A percentile compares a stretch with the other conserved stretches of the same genome.
Conservation (phyloP, 2,888 invertebrate genomes). For the Acrobasis suavella region DNA sequence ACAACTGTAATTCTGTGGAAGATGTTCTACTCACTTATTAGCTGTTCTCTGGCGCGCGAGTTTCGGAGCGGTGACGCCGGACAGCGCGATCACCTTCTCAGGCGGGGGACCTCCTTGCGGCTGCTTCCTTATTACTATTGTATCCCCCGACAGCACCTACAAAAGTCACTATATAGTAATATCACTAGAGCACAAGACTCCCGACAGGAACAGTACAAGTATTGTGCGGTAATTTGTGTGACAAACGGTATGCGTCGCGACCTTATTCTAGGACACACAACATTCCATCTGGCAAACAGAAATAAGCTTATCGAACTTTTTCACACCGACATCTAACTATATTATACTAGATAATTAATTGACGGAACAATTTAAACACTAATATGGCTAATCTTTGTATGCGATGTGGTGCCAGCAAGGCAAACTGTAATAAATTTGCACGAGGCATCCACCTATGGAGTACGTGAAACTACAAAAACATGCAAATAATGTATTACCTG, state of each 20-base stretch:
- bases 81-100: constrained; percentile 95
- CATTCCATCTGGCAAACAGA: constrained; percentile 30
- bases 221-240: constrained; percentile 13
- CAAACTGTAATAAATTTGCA: constrained; percentile 60
- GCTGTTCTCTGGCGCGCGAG: constrained; percentile 79
- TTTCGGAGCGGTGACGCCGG: constrained; percentile 96
- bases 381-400: constrained; percentile 26
- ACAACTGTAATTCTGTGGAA: neutral
- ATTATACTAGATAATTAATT: neutral
- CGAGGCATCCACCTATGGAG: constrained; percentile 56
- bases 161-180: constrained; percentile 29
- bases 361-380: constrained; percentile 9
- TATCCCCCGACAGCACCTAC: constrained; percentile 97
- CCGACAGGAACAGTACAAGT: neutral
- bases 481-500: constrained; percentile 66
- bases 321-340: neutral
- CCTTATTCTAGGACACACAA: constrained; percentile 26
- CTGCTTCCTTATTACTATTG: constrained; percentile 93
- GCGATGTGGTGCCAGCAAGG: constrained; percentile 72
- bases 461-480: constrained; percentile 39
- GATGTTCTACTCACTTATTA: constrained; percentile 60
- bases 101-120: constrained; percentile 94
- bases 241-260: constrained; percentile 24
- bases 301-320: constrained; percentile 9
- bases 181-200: constrained; percentile 19